phyloP scores from a whole-genome alignment of 2,797 vertebrate genomes.

The Rachycentron canadum region DNA sequence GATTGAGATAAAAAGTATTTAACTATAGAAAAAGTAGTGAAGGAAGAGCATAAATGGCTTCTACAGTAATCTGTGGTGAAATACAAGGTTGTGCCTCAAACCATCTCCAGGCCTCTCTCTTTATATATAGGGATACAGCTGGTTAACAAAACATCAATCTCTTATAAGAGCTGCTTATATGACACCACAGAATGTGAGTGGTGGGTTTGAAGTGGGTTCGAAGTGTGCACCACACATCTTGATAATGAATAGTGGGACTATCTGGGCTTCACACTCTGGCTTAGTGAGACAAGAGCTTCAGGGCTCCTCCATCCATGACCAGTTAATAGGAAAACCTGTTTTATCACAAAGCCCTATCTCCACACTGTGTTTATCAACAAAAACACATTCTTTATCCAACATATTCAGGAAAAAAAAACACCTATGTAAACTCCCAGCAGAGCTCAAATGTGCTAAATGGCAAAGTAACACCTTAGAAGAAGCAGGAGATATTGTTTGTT shows the following conservation, averaged over 20 bases:
- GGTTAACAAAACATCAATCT: constrained; percentile 60
- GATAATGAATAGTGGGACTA: constrained; percentile 72
- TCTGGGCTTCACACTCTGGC: constrained; percentile 65
- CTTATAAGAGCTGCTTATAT: constrained; percentile 49
- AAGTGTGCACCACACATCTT: constrained; percentile 65
- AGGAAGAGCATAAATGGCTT: constrained; percentile 6
- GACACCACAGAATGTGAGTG: constrained; percentile 50
- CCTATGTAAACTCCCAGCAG: constrained; percentile 16
- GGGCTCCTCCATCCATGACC: constrained; percentile 61
- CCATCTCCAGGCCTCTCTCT: constrained; percentile 11
- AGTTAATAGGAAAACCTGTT: constrained; percentile 67
- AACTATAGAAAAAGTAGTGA: neutral
- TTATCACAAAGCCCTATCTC: constrained; percentile 63
- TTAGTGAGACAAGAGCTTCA: constrained; percentile 62
- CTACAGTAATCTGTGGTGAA: constrained; percentile 49
- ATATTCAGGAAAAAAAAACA: constrained; percentile 19
- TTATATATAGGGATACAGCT: constrained; percentile 32
- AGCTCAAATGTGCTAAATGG: constrained; percentile 53
- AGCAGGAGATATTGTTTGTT: constrained; percentile 13
- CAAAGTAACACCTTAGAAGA: constrained; percentile 39
- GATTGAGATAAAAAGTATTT: neutral
- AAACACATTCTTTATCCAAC: constrained; percentile 52
- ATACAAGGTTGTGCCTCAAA: constrained; percentile 8
- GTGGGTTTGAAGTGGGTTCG: constrained; percentile 53
- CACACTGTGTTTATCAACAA: constrained; percentile 55